These are phyloP conservation scores for Plestiodon gilberti DNA, from an alignment of 2,113 vertebrate genomes.

Conservation along the genomic window DNA sequence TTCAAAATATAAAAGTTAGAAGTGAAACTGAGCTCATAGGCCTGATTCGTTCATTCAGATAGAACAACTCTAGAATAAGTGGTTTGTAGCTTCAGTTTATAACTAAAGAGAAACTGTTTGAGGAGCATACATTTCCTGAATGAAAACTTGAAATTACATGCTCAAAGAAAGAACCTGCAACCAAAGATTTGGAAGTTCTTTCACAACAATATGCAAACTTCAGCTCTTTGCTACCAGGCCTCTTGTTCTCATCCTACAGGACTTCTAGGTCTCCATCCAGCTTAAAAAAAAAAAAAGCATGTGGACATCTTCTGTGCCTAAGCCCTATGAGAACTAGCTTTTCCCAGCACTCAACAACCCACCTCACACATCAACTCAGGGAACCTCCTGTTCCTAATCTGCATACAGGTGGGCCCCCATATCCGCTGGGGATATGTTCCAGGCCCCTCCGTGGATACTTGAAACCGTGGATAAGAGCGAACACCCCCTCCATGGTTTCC, in stretches of 20 bases:
- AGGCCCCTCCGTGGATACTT: too few species aligned
- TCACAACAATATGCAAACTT: neutral
- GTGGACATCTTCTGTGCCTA: neutral
- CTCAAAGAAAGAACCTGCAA: neutral
- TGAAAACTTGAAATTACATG: neutral
- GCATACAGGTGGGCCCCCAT: too few species aligned
- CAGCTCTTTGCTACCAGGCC: neutral
- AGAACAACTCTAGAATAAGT: neutral
- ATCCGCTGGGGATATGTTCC: too few species aligned
- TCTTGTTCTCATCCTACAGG: neutral
- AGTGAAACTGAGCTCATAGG: rapidly evolving
- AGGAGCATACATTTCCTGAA: neutral
- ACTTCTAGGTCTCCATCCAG: neutral
- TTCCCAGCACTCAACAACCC: neutral
- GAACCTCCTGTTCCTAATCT: neutral
- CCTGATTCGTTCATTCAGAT: neutral
- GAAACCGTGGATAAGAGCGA: too few species aligned
- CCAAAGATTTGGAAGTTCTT: neutral
- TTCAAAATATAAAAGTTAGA: neutral
- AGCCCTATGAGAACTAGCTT: neutral
- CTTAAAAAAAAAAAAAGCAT: too few species aligned
- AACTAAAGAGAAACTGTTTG: neutral
- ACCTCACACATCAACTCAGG: neutral
- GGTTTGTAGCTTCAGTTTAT: neutral
- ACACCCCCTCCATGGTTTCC: too few species aligned